Evolutionary conservation across 2,888 invertebrate species (phyloP), one percentile per base, ranked within the genome.

Genomic region (Drosophila melanosoma): DNA sequence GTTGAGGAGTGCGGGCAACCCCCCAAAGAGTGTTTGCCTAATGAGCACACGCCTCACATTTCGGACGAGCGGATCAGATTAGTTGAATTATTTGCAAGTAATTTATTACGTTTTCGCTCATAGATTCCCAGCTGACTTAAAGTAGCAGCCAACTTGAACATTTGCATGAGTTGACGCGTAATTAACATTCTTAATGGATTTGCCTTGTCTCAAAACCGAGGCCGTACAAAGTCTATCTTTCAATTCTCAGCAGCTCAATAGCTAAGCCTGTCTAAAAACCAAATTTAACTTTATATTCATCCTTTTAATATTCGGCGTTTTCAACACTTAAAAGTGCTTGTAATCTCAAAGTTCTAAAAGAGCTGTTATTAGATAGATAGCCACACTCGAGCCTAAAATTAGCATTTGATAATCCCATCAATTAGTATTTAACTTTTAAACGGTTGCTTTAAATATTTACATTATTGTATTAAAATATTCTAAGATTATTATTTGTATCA

Each of bases 11-110:
- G 53, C 36, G 32, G 64, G 59, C 20, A 69, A 49, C 40, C 48
- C 53, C 23, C 26, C 26, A 51, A n/a, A 52, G 56, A 61, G 72
- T 73, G 69, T 69, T 58, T 42, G 69, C 52, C 73, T 89, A 88
- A 87, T 89, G 89, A 87, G 87, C 85, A 64, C 80, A 84, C 84
- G 89, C 87, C 84, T 84, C 80, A 75, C 87, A 86, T 83, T 88
- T 70, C 80, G 53, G 56, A 56, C 61, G 54, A 61, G 52, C 74
- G 76, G 74, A 74, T 78, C 74, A 80, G 90, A 87, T 90, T 90
- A 91, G 81, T 83, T 81, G 86, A 87, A 83, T 87, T 90, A 90
- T 90, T 89, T 87, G 81, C 85, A 84, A 90, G 90, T 84, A 90
- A 90, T 91, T 90, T 90, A 89, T 89, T 89, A 84, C 83, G 73